Conservation (phyloP, 2,888 invertebrate species). For the Macrosoma leucophasiata region DNA sequence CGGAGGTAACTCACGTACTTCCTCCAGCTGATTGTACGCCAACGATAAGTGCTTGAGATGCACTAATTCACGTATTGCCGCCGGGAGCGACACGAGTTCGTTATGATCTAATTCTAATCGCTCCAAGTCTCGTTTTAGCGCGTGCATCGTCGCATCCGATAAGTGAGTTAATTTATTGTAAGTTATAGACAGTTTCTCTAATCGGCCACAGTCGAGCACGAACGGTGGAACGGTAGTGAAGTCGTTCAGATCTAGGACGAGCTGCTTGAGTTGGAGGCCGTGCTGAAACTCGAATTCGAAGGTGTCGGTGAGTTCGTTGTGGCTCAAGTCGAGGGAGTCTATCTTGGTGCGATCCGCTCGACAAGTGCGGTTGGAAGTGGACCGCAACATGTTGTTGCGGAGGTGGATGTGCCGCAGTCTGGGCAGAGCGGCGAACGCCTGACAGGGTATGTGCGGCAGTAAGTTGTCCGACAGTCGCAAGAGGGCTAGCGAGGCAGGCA, state of each 20-base stretch:
- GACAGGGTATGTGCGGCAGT: slow-evolving; percentile 75
- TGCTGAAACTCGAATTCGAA: slow-evolving; percentile 78
- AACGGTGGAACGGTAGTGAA: slow-evolving; percentile 78
- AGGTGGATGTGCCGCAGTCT: slow-evolving; percentile 80
- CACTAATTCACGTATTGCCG: slow-evolving; percentile 74
- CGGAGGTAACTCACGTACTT: slow-evolving; percentile 67
- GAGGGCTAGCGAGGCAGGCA: slow-evolving; percentile 78
- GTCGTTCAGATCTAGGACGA: slow-evolving; percentile 86
- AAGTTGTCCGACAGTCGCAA: slow-evolving; percentile 81
- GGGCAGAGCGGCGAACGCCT: slow-evolving; percentile 67
- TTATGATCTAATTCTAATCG: slow-evolving; percentile 87
- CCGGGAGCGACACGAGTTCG: slow-evolving; percentile 77
- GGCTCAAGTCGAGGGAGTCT: slow-evolving; percentile 86
- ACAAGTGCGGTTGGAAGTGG: slow-evolving; percentile 34
- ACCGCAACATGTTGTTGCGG: slow-evolving; percentile 50
- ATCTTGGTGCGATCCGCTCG: slow-evolving; percentile 69
- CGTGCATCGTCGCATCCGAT: slow-evolving; percentile 79
- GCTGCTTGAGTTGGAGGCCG: slow-evolving; percentile 80
- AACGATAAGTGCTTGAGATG: slow-evolving; percentile 83
- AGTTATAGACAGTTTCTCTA: slow-evolving; percentile 83
- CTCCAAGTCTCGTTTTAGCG: slow-evolving; percentile 80
- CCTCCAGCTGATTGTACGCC: slow-evolving; percentile 82
- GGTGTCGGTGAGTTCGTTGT: slow-evolving; percentile 81
- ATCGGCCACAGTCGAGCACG: slow-evolving; percentile 78
- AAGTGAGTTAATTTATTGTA: slow-evolving; percentile 80